Evolutionary conservation across 2,888 invertebrate genomes (phyloP), one percentile per base, ranked within the genome.

Genomic region (Lapara coniferarum): DNA sequence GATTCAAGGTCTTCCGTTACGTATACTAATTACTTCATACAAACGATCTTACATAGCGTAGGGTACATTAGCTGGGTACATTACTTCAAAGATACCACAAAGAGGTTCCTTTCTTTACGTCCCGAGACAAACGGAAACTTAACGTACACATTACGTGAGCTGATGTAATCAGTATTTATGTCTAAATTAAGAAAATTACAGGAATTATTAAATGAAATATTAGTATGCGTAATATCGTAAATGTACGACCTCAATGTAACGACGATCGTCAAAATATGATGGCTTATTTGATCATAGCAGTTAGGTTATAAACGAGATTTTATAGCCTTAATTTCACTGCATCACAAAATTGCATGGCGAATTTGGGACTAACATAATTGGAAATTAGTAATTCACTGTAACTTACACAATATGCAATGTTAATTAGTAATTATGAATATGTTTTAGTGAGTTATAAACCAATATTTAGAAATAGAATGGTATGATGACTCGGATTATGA

Each of bases 71-170:
- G 55, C 13, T 13, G 63, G 19, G 19, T 19, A 19, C 19, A 49
- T 49, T 63, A 63, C 46, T 46, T 63, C 49, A 19, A 46, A 59
- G 44, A 59, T 46, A 14, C 37, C 44, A 1, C 25, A 58, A 16
- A 63, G 63, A 30, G 66, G 46, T 6, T n/a, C 46, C 51, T 19
- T 49, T 55, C 52, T 30, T 46, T 44, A 55, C 19, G n/a, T 55
- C 13, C 25, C 46, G n/a, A 71, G 71, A 81, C 80, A 78, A 79
- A 77, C 74, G 72, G 70, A 75, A 78, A 75, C 78, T 78, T 79
- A 81, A 80, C 75, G 78, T 75, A 72, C 75, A 72, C 73, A 74
- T 81, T 76, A 75, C 73, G 72, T 74, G 74, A 75, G 72, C 68
- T 58, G 52, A 66, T 67, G 71, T 75, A 74, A 76, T 76, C 71